Percentiles rank a stretch among this genome's conserved stretches.
phyloP scores from a whole-genome alignment of 2,888 invertebrate genomes.

The Ethmia dodecea region DNA sequence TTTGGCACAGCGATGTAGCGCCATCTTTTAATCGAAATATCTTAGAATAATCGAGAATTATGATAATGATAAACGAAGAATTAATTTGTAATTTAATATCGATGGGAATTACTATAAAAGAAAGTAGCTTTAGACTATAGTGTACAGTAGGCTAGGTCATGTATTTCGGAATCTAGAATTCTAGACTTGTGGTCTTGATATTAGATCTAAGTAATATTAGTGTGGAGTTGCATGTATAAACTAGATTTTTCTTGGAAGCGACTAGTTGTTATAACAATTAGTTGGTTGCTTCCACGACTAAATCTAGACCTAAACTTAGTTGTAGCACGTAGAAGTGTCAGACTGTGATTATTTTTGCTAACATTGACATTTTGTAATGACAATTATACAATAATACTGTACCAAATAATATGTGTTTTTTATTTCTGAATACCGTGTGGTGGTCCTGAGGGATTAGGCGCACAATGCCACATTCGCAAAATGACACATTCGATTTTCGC shows the following conservation, averaged over 20 bases:
- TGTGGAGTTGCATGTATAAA: slow-evolving; percentile 24
- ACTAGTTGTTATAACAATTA: slow-evolving; percentile 1
- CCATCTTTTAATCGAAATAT: no score
- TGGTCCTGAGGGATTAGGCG: no score
- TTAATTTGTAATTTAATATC: slow-evolving; percentile 9
- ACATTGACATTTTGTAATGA: slow-evolving; percentile 77
- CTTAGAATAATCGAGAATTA: no score
- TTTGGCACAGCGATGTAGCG: slow-evolving; percentile 15
- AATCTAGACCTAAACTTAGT: slow-evolving; percentile 24
- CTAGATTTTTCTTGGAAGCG: slow-evolving; percentile 19
- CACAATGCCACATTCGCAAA: no score
- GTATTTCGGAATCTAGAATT: slow-evolving; percentile 19
- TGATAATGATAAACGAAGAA: slow-evolving; percentile 11
- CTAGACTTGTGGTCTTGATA: slow-evolving; percentile 13
- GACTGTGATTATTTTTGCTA: slow-evolving; percentile 78
- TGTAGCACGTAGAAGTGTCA: slow-evolving; percentile 56
- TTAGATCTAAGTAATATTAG: slow-evolving; percentile 21
- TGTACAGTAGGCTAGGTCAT: slow-evolving; percentile 35
- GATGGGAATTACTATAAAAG: slow-evolving; percentile 7
- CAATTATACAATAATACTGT: slow-evolving; percentile 72
- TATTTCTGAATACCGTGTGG: no score
- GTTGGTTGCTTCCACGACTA: slow-evolving; percentile 12
- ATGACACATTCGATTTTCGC: no score
- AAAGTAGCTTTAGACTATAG: slow-evolving; percentile 21
- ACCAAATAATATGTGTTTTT: slow-evolving; percentile 49